Conservation (phyloP, 2,888 invertebrate species). For the Lasius platythorax region DNA sequence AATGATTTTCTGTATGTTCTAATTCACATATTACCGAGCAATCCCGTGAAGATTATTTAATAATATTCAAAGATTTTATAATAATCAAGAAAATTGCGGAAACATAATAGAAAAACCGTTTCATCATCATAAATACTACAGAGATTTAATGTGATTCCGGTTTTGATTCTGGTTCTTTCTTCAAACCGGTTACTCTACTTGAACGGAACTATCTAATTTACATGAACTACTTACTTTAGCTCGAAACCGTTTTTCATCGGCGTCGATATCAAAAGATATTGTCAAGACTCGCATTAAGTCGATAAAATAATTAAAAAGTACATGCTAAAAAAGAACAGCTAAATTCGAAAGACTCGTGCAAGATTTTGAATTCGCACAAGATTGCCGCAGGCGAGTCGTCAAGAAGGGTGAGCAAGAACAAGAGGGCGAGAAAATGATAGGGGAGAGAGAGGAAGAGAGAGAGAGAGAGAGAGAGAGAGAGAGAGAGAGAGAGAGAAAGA, state of each 20-base stretch:
- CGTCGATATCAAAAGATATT: not conserved
- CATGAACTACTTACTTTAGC: conserved; percentile 4
- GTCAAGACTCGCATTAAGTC: conserved; percentile 2
- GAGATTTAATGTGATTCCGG: conserved; percentile 4
- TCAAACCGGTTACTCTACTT: conserved; percentile 36
- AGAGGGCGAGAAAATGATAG: not conserved
- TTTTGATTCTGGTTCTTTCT: conserved; percentile 25
- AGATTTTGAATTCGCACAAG: conserved; percentile 71
- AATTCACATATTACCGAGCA: not conserved
- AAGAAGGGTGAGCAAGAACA: conserved; percentile 29
- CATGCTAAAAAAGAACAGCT: not conserved
- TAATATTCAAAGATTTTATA: conserved; percentile 1
- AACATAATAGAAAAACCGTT: not conserved
- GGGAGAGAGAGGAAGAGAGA: not conserved
- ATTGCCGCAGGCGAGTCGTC: conserved; percentile 66
- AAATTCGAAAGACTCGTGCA: conserved; percentile 21
- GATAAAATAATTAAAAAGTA: not conserved
- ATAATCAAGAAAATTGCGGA: not conserved
- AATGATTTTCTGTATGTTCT: not conserved
- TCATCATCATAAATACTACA: not conserved
- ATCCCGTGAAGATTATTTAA: not conserved
- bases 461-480: not conserved
- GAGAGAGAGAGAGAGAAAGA: not conserved
- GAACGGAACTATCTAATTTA: conserved; percentile 16
- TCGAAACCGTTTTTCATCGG: not conserved